Evolutionary conservation across 1,140 invertebrate genomes (phyloP).

Genomic region (Drosophila nannoptera): DNA sequence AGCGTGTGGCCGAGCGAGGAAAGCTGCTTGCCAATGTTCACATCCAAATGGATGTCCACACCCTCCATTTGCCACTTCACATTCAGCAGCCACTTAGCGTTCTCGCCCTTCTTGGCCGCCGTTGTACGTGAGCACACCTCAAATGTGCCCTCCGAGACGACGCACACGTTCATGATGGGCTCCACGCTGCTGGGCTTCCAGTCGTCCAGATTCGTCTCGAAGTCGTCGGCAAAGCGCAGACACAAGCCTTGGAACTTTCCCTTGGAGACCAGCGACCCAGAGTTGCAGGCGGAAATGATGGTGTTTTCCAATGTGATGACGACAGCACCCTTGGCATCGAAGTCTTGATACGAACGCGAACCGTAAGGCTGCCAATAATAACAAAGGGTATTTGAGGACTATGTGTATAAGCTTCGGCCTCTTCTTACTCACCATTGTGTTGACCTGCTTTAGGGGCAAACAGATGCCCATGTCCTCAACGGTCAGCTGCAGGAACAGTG

Average conservation of each 20-base stretch:
- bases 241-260: slow-evolving; percentile 92
- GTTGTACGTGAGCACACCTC: slow-evolving; percentile 96
- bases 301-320: slow-evolving; percentile 97
- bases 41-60: slow-evolving; percentile 97
- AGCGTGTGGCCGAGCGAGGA: slow-evolving; percentile 95
- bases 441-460: slow-evolving; percentile 91
- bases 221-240: slow-evolving; percentile 96
- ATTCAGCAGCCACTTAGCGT: slow-evolving; percentile 98
- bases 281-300: slow-evolving; percentile 93
- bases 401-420: background rate
- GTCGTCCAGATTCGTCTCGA: slow-evolving; percentile 96
- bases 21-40: slow-evolving; percentile 96
- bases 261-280: slow-evolving; percentile 88
- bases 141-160: slow-evolving; percentile 98
- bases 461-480: slow-evolving; percentile 98
- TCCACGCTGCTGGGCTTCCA: slow-evolving; percentile 96
- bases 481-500: slow-evolving; percentile 94
- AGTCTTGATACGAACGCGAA: slow-evolving; percentile 84
- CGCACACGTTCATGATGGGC: slow-evolving; percentile 95
- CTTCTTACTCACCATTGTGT: slow-evolving; percentile 69
- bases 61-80: slow-evolving; percentile 99
- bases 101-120: slow-evolving; percentile 89
- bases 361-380: slow-evolving; percentile 81
- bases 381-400: background rate
- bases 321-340: slow-evolving; percentile 92